Base-by-base conservation (phyloP, 1,140 invertebrate genomes). In the Theocolax elegans region DNA sequence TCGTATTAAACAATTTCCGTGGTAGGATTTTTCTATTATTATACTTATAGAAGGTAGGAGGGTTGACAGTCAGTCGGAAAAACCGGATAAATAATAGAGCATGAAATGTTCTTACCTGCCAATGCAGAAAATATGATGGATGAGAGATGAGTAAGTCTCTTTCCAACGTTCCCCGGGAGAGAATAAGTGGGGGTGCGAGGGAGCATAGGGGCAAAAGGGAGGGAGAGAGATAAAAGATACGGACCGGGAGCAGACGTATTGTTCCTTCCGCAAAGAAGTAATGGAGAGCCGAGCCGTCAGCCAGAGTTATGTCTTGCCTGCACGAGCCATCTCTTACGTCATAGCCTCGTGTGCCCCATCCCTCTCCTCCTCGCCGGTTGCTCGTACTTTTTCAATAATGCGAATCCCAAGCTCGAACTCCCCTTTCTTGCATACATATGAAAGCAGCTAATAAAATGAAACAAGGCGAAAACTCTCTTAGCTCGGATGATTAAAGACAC, bases 201-300 rank as follows among this genome's bases (percentile, higher is more conserved):
- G 29, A 63, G 19, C 3, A 8, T n/a, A 38, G 56, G 63, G 62
- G 60, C 25, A 46, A 51, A 66, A 64, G 70, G 29, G 71, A 48
- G 29, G 69, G n/a, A 31, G 46, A 38, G 53, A 69, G 42, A 56
- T 64, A 68, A 75, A 40, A 73, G n/a, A 72, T 29, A 64, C 35
- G 40, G 38, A 35, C 29, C 10, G 40, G 27, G 38, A 27, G 56
- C n/a, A 78, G 77, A 81, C 73, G 76, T 81, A 81, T 81, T 78
- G 77, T 81, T 80, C 74, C 74, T 77, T 75, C 71, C 44, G 71
- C 38, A 66, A 63, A 64, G 74, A 74, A 73, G 76, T 81, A 80
- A 81, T 80, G 75, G 77, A 81, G 56, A 68, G 51, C 66, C 77
- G 75, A 42, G 51, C 66, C 76, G 77, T 78, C 79, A 76, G 75